phyloP scores from a whole-genome alignment of 2,113 vertebrate genomes.

The Brachyhypopomus gauderio region DNA sequence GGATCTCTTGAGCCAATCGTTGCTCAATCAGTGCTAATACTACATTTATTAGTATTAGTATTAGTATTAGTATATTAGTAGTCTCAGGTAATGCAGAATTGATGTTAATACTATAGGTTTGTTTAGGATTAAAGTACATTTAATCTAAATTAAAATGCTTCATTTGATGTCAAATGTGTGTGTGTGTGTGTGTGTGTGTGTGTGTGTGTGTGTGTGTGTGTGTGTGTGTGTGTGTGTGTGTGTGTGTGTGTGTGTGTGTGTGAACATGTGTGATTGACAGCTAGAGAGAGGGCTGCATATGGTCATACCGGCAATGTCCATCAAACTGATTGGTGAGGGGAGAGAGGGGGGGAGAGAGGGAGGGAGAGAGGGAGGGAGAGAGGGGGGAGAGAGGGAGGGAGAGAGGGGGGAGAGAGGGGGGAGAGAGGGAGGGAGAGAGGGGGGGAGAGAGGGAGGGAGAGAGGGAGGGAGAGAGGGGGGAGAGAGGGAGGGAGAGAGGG shows the following conservation, averaged over 20 bases:
- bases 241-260: no score
- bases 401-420: neutral
- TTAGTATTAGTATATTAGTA: neutral
- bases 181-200: no score
- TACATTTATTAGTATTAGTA: neutral
- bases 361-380: neutral
- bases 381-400: neutral
- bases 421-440: neutral
- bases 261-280: neutral
- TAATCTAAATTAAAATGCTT: neutral
- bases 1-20: conserved; percentile 15
- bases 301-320: neutral
- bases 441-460: neutral
- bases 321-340: neutral
- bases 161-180: neutral
- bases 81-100: neutral
- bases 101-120: neutral
- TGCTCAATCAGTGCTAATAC: neutral
- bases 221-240: neutral
- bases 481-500: neutral
- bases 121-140: neutral
- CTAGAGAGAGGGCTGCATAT: neutral
- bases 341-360: neutral
- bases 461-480: neutral
- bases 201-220: neutral